These are phyloP conservation scores for Eidolon dupreanum DNA, from an alignment of 2,797 vertebrate genomes.

Conservation along the genomic window DNA sequence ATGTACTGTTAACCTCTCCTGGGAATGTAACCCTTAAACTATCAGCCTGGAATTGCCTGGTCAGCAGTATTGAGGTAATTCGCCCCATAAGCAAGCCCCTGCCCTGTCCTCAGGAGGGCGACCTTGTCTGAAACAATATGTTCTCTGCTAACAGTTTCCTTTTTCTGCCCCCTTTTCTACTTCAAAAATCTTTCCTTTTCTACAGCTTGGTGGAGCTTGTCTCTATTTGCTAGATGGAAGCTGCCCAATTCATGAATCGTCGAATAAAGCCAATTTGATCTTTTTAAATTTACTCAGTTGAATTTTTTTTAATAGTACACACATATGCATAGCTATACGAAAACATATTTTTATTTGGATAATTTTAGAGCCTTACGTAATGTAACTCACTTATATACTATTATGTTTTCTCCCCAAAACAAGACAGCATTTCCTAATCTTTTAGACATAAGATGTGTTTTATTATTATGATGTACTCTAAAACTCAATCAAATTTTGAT, in stretches of 20 bases:
- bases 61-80: background rate
- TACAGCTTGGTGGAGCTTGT: background rate
- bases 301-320: background rate
- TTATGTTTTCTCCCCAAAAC: background rate
- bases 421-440: background rate
- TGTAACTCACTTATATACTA: background rate
- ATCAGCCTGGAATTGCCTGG: background rate
- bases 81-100: background rate
- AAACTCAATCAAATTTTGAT: background rate
- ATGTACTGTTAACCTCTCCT: background rate
- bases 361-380: background rate
- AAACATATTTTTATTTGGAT: slow-evolving; percentile 5
- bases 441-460: background rate
- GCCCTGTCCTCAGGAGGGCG: background rate
- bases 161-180: background rate
- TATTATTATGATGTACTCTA: background rate
- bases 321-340: background rate
- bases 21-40: background rate
- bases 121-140: background rate
- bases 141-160: background rate
- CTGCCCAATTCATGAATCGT: background rate
- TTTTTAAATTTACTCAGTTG: background rate
- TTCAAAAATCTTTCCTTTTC: background rate
- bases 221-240: background rate
- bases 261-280: background rate